Base-by-base conservation (phyloP, 1,140 invertebrate genomes). In the Ditylenchus dipsaci region DNA sequence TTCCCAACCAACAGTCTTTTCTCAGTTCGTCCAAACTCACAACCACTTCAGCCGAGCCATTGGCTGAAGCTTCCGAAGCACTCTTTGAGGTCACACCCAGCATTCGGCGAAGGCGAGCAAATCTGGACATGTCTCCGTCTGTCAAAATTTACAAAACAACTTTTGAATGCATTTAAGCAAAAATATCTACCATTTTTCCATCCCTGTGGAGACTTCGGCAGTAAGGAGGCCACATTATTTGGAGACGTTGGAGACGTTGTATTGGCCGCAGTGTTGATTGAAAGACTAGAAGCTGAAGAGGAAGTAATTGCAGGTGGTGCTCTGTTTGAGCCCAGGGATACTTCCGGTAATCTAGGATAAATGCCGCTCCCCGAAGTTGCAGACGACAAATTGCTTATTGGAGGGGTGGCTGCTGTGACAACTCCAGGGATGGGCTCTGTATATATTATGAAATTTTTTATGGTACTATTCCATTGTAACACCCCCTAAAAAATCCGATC, bases 1-100 rank as follows among this genome's bases (percentile, higher is more conserved):
- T 78, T n/a, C 80, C 80, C 59, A 83, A 74, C 80, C 80, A 82
- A 58, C 81, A 83, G 19, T 83, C 80, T 63, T 79, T 69, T 60
- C 79, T 63, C 15, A 82, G 64, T 63, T 82, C 64, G 7, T 77
- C 78, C 60, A 82, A 19, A 67, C 83, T 75, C 7, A 82, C 68
- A 17, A 72, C 62, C 27, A 42, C 61, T 17, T 53, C 49, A 53
- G 49, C 49, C 23, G 49, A 17, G 15, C 49, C 15, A 26, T 67
- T 57, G 13, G n/a, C 17, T 23, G 7, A 17, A 0, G 38, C 21
- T 13, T 27, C 53, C 1, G 57, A 45, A 27, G n/a, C 21, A 11
- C 17, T 26, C 30, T 68, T 56, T 11, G 60, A 38, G 0, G 30
- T 43, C 21, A 65, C 47, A 0, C 61, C 73, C 13, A 78, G 26